These are phyloP conservation scores for Idaea dimidiata DNA, from an alignment of 2,888 invertebrate species.

Conservation along the genomic window DNA sequence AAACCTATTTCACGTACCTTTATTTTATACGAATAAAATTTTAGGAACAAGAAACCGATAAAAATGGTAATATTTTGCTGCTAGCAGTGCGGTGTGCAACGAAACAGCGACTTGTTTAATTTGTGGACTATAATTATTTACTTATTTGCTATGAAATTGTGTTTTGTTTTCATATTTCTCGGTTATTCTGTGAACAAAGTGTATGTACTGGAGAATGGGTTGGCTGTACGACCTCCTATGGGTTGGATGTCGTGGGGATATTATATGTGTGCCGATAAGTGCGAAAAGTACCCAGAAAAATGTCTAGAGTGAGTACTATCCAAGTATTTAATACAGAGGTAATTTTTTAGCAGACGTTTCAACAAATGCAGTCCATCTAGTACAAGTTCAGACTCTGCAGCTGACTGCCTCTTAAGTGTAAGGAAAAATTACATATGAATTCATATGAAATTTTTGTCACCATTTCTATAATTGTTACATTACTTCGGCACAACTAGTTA, in stretches of 20 bases:
- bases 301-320: constrained; percentile 81
- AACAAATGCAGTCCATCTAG: neutral
- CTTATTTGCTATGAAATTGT: neutral
- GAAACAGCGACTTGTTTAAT: constrained; percentile 13
- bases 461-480: no score
- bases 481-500: no score
- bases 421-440: no score
- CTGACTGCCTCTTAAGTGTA: no score
- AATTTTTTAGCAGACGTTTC: constrained; percentile 10
- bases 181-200: constrained; percentile 39
- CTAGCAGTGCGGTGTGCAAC: constrained; percentile 12
- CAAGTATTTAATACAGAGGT: no score
- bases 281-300: constrained; percentile 79
- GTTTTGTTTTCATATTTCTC: constrained; percentile 16
- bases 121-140: constrained; percentile 11
- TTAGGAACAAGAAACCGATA: neutral
- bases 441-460: no score
- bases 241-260: constrained; percentile 89
- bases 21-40: neutral
- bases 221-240: constrained; percentile 85
- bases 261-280: constrained; percentile 83
- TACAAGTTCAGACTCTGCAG: no score
- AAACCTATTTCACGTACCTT: neutral
- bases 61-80: constrained; percentile 15
- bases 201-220: constrained; percentile 80